Conservation (phyloP, 2,113 vertebrate genomes). For the Paramisgurnus dabryanus region DNA sequence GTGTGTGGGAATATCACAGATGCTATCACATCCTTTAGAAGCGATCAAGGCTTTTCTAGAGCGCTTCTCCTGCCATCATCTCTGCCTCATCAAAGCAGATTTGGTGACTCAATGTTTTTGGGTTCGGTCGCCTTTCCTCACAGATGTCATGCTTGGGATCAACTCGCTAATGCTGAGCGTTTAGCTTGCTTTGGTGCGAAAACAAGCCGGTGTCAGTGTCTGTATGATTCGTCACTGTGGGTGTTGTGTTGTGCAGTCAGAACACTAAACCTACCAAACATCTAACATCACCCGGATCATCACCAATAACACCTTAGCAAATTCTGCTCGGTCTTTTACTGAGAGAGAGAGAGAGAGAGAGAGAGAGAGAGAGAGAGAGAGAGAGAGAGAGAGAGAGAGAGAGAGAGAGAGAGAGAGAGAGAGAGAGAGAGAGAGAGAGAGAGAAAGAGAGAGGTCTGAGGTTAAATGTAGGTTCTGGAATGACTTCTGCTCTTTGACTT, state of each 20-base stretch:
- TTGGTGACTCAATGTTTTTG: conserved; percentile 39
- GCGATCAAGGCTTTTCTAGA: background rate
- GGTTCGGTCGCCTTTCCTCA: conserved; percentile 7
- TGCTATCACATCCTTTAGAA: conserved; percentile 9
- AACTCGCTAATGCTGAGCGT: background rate
- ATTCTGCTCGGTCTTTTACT: background rate
- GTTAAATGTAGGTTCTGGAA: background rate
- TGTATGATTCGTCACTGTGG: conserved; percentile 2
- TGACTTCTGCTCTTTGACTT: background rate
- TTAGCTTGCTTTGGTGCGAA: background rate
- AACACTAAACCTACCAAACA: no score
- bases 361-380: background rate
- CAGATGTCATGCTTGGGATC: conserved; percentile 22
- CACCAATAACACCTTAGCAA: no score
- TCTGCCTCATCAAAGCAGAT: conserved; percentile 21
- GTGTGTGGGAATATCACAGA: background rate
- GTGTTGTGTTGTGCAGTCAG: background rate
- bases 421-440: background rate
- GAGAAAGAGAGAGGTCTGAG: background rate
- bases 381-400: background rate
- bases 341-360: background rate
- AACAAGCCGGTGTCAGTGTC: background rate
- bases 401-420: no score
- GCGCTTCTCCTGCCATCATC: conserved; percentile 19
- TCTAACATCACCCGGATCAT: background rate